Evolutionary conservation across 2,797 vertebrate genomes (phyloP).

Genomic region (Kryptolebias ocellatus): DNA sequence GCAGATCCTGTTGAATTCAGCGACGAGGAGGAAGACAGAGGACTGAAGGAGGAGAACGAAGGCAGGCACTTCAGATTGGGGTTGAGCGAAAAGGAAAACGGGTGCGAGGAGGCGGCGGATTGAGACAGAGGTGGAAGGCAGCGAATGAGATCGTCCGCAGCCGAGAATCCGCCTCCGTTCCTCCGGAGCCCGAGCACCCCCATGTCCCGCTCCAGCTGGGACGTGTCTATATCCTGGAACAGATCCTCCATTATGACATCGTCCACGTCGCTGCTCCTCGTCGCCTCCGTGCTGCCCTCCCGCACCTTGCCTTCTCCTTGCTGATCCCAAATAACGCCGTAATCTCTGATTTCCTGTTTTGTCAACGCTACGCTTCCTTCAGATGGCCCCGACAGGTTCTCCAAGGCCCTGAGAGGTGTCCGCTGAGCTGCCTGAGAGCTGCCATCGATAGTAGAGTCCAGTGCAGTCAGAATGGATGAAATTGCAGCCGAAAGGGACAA

Average conservation of each 20-base stretch:
- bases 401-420: conserved; percentile 72
- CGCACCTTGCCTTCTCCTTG: conserved; percentile 30
- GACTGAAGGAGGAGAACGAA: conserved; percentile 56
- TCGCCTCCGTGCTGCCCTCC: conserved; percentile 74
- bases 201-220: conserved; percentile 79
- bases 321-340: conserved; percentile 38
- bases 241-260: conserved; percentile 82
- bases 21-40: conserved; percentile 53
- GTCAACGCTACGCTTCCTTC: conserved; percentile 25
- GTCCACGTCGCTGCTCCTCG: conserved; percentile 74
- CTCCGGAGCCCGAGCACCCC: conserved; percentile 43
- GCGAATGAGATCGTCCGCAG: conserved; percentile 60
- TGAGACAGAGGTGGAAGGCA: conserved; percentile 65
- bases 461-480: conserved; percentile 81
- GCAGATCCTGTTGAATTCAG: conserved; percentile 43
- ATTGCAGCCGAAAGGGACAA: conserved; percentile 84
- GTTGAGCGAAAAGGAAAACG: conserved; percentile 41
- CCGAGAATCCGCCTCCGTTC: conserved; percentile 20
- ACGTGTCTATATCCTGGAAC: conserved; percentile 85
- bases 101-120: conserved; percentile 48
- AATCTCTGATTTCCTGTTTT: conserved; percentile 43
- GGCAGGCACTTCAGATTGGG: conserved; percentile 70
- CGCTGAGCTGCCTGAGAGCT: conserved; percentile 52
- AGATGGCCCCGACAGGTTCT: conserved; percentile 56
- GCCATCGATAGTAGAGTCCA: conserved; percentile 74